Conservation (phyloP, 2,888 invertebrate species). For the Lasioglossum vierecki region DNA sequence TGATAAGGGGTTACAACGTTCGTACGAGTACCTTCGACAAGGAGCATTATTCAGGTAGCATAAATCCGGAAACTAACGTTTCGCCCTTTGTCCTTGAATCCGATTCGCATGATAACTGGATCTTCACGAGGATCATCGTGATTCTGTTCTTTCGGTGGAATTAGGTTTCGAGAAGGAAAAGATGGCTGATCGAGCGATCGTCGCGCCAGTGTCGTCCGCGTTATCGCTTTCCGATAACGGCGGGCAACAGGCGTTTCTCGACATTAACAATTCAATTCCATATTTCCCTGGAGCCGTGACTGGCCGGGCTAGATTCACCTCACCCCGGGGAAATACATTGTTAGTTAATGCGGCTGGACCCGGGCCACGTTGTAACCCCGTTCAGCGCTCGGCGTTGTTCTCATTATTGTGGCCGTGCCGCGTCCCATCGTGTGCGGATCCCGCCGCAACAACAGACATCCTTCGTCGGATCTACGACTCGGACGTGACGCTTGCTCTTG, state of each 20-base stretch:
- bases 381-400: slow-evolving; percentile 41
- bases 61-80: background rate
- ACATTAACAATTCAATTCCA: slow-evolving; percentile 77
- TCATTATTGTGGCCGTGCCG: slow-evolving; percentile 30
- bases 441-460: background rate
- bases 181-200: slow-evolving; percentile 17
- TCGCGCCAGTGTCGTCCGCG: background rate
- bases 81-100: background rate
- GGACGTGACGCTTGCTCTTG: slow-evolving; percentile 9
- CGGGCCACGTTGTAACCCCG: slow-evolving; percentile 21
- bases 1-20: too few relatives aligned
- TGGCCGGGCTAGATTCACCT: slow-evolving; percentile 37
- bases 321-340: slow-evolving; percentile 68
- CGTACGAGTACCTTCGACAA: background rate
- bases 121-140: background rate
- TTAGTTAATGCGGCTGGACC: slow-evolving; percentile 52
- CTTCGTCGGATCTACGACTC: background rate
- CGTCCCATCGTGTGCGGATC: background rate
- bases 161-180: slow-evolving; percentile 12
- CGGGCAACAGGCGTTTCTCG: slow-evolving; percentile 65
- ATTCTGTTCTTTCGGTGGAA: slow-evolving; percentile 3
- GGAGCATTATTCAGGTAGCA: background rate
- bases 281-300: slow-evolving; percentile 68
- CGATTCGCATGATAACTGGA: background rate
- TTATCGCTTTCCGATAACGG: slow-evolving; percentile 74